Percentiles rank a stretch among this genome's conserved stretches.
Evolutionary conservation across 2,888 invertebrate species (phyloP).

Genomic region (Horisme vitalbata): DNA sequence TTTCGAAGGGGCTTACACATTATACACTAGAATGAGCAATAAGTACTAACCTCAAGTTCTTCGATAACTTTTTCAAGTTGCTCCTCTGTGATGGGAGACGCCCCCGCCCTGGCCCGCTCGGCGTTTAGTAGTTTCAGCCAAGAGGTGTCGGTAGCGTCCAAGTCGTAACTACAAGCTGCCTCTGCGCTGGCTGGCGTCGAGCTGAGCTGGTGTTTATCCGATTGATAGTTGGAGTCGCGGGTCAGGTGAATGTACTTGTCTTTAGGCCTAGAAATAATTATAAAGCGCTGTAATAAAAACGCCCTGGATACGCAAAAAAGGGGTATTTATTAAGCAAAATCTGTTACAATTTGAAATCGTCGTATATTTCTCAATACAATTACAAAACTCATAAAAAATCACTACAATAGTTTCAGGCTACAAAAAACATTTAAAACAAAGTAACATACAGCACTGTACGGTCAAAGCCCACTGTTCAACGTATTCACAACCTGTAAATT

Average conservation of each 20-base stretch:
- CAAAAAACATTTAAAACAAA: too few species aligned
- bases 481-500: too few species aligned
- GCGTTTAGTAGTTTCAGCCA: constrained; percentile 95
- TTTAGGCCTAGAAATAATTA: constrained; percentile 87
- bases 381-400: too few species aligned
- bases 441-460: too few species aligned
- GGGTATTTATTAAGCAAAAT: too few species aligned
- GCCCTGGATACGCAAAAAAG: too few species aligned
- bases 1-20: too few species aligned
- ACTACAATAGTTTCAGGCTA: too few species aligned
- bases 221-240: constrained; percentile 92
- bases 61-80: constrained; percentile 96
- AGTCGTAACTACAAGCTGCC: constrained; percentile 96
- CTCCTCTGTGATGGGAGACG: constrained; percentile 90
- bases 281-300: not conserved
- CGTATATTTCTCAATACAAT: too few species aligned
- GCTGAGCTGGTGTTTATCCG: constrained; percentile 93
- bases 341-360: too few species aligned
- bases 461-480: too few species aligned
- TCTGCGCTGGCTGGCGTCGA: constrained; percentile 94
- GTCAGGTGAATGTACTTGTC: constrained; percentile 95
- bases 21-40: not conserved
- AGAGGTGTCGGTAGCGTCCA: constrained; percentile 95
- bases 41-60: constrained; percentile 88
- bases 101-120: constrained; percentile 91